phyloP scores from a whole-genome alignment of 2,797 vertebrate species.

The Sebastes kiyomatsui region DNA sequence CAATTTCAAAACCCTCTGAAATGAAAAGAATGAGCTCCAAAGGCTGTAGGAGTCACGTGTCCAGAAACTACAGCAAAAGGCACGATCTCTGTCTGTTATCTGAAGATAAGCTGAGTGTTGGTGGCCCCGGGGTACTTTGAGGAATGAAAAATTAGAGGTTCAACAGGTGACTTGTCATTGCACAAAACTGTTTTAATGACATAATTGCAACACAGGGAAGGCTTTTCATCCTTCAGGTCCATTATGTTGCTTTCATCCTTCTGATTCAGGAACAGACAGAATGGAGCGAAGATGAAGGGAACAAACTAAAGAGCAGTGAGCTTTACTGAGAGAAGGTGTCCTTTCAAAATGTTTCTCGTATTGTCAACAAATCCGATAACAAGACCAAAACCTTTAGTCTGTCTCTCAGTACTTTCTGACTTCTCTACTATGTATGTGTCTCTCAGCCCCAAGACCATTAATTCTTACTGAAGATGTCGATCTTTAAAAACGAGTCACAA shows the following conservation, averaged over 20 bases:
- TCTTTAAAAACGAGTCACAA: too few species aligned
- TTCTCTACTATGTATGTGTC: background rate
- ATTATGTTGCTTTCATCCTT: slow-evolving; percentile 3
- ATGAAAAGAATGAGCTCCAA: slow-evolving; percentile 30
- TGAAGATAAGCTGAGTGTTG: background rate
- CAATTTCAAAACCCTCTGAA: slow-evolving; percentile 21
- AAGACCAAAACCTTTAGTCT: background rate
- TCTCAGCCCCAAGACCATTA: background rate
- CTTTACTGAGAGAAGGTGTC: background rate
- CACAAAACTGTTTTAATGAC: background rate
- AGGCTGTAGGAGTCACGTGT: background rate
- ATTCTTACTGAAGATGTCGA: background rate
- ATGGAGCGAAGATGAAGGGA: background rate
- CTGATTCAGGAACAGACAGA: background rate
- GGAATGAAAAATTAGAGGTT: background rate
- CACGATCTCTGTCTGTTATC: background rate
- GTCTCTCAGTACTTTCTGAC: background rate
- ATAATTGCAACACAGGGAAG: slow-evolving; percentile 2
- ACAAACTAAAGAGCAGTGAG: background rate
- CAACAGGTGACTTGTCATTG: background rate
- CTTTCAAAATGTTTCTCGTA: background rate
- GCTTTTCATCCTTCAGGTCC: background rate
- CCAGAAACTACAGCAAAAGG: background rate
- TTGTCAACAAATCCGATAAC: background rate
- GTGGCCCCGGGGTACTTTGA: background rate